phyloP scores from a whole-genome alignment of 2,797 vertebrate species.

The Rhinogobio ventralis region DNA sequence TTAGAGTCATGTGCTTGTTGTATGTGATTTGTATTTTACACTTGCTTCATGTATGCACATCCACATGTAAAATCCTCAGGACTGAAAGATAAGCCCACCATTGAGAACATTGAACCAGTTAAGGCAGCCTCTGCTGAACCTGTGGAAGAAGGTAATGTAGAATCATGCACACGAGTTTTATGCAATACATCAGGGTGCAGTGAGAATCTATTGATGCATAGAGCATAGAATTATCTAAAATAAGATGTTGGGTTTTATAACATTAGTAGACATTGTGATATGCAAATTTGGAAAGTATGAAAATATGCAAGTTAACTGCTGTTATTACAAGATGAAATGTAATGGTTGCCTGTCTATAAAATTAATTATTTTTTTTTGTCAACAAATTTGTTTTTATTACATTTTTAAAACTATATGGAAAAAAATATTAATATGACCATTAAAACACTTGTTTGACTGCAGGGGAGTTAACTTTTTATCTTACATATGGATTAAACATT shows the following conservation, averaged over 20 bases:
- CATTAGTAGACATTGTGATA: not conserved
- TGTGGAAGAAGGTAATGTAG: constrained; percentile 68
- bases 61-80: constrained; percentile 69
- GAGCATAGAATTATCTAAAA: constrained; percentile 6
- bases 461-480: constrained; percentile 14
- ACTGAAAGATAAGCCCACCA: constrained; percentile 74
- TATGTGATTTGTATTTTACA: constrained; percentile 20
- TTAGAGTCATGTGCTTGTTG: not conserved
- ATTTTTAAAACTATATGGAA: not conserved
- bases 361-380: not conserved
- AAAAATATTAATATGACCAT: not conserved
- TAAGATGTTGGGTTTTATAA: not conserved
- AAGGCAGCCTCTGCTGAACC: constrained; percentile 55
- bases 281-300: not conserved
- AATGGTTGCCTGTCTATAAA: not conserved
- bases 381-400: too few relatives aligned
- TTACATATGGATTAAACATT: constrained; percentile 15
- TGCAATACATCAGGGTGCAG: not conserved
- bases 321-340: not conserved
- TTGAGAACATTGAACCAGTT: constrained; percentile 50
- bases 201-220: not conserved
- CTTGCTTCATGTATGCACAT: constrained; percentile 49
- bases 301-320: not conserved
- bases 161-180: not conserved
- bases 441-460: not conserved